phyloP scores from a whole-genome alignment of 2,113 vertebrate species.

The Alligator mississippiensis region DNA sequence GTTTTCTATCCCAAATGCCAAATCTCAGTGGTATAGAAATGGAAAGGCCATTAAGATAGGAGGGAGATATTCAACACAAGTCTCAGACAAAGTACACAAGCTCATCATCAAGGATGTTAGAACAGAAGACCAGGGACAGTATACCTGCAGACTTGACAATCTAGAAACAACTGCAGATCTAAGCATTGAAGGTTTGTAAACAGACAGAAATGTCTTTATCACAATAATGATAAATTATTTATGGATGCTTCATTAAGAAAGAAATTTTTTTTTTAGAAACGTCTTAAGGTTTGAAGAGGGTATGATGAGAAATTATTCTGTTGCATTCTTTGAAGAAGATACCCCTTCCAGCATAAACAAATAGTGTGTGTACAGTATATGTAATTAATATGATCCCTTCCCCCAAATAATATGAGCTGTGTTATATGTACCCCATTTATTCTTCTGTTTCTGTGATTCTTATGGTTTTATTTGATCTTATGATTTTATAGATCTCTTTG shows the following conservation, averaged over 20 bases:
- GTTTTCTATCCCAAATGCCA: slow-evolving; percentile 93
- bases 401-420: neutral
- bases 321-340: neutral
- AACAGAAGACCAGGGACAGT: slow-evolving; percentile 92
- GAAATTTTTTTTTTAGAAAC: neutral
- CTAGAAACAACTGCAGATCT: slow-evolving; percentile 92
- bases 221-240: neutral
- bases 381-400: neutral
- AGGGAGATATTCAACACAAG: slow-evolving; percentile 87
- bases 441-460: slow-evolving; percentile 9
- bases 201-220: neutral
- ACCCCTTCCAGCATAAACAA: neutral
- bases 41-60: slow-evolving; percentile 89
- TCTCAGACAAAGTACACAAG: slow-evolving; percentile 92
- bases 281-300: neutral
- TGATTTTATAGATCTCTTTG: neutral
- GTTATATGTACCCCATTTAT: neutral
- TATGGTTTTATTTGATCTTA: neutral
- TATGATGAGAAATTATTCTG: neutral
- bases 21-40: slow-evolving; percentile 93
- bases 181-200: slow-evolving; percentile 91
- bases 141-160: slow-evolving; percentile 89
- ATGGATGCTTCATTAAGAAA: slow-evolving; percentile 6
- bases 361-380: neutral
- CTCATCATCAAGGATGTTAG: slow-evolving; percentile 91